Evolutionary conservation across 2,113 vertebrate genomes (phyloP).

Genomic region (Loxodonta africana): DNA sequence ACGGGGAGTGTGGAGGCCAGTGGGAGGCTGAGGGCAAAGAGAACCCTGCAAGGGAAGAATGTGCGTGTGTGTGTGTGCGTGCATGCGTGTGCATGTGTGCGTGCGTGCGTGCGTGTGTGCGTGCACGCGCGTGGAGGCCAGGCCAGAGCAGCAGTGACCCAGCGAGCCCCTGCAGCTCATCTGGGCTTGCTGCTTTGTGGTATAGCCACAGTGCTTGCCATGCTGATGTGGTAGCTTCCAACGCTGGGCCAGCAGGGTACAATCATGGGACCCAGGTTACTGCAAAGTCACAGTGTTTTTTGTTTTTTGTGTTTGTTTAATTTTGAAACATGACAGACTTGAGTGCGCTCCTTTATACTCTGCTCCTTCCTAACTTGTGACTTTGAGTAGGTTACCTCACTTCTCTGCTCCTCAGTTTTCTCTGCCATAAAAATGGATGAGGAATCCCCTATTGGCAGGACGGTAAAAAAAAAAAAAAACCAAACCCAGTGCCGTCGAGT

Average conservation of each 20-base stretch:
- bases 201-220: not conserved
- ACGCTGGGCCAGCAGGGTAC: not conserved
- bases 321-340: not conserved
- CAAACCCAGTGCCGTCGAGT: too few relatives aligned
- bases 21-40: not conserved
- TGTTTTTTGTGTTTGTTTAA: not conserved
- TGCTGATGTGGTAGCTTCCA: not conserved
- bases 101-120: too few relatives aligned
- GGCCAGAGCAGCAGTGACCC: accelerated
- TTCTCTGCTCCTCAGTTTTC: not conserved
- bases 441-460: not conserved
- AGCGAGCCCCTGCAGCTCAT: not conserved
- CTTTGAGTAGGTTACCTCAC: not conserved
- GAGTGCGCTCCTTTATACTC: not conserved
- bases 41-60: not conserved
- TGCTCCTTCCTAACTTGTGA: not conserved
- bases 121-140: too few relatives aligned
- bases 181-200: not conserved
- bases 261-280: not conserved
- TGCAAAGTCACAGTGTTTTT: not conserved
- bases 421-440: not conserved
- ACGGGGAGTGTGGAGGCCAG: not conserved
- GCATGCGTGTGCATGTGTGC: too few relatives aligned
- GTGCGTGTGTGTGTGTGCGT: too few relatives aligned
- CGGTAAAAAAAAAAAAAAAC: too few relatives aligned